Evolutionary conservation across 2,797 vertebrate genomes (phyloP), one percentile per base, ranked within the genome.

Genomic region (Sebastes vulpes): DNA sequence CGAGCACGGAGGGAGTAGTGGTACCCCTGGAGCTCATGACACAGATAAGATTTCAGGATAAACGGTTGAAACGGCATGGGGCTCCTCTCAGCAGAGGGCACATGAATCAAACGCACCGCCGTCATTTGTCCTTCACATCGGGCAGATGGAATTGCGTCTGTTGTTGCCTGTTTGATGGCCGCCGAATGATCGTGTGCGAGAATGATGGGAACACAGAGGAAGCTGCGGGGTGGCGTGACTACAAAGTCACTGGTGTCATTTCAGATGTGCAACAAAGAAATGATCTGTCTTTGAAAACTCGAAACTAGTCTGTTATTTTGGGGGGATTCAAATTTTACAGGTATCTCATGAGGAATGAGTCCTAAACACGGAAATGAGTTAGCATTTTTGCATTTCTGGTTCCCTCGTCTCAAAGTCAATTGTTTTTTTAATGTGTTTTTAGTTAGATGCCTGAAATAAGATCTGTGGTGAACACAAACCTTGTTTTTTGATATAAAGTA

Each of bases 51-150:
- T 89, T 82, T 74, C 21, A 46, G 78, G 82, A 90, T 81, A 78
- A 84, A 78, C 25, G 25, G 57, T 29, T 65, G 60, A 46, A 72
- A 70, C 56, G 8, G 63, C 79, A 18, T 29, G 77, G 75, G 72
- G 72, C 53, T 79, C 80, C 66, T 80, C 78, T 89, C 77, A 74
- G 56, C 76, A 46, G 81, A 89, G 77, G 84, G 84, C 63, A 57
- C 73, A 81, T 84, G 82, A 92, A 90, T 94, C 81, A 88, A 91
- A 82, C 1, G 56, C 80, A 83, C 85, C 85, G 72, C 81, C 23
- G 87, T 67, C 84, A 92, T 92, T 85, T 72, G 87, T 92, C 89
- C 90, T 92, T 91, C 83, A 68, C 26, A 10, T 77, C 9, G 9
- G 77, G 74, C 91, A 83, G 81, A 88, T 77, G 83, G 85, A 77